Conservation (phyloP, 2,113 vertebrate genomes). For the Columba livia region DNA sequence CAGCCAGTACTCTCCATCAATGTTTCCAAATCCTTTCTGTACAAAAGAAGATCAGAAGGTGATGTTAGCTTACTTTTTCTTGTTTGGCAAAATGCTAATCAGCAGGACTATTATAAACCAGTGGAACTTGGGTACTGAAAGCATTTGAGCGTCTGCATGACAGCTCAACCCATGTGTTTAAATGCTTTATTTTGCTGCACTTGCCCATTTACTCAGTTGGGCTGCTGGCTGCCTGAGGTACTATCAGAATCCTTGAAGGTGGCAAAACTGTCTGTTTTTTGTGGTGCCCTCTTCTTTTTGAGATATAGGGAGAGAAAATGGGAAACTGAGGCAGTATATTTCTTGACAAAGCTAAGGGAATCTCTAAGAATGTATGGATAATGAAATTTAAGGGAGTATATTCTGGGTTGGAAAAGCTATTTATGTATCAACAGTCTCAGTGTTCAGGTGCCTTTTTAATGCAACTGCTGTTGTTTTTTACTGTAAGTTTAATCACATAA, state of each 20-base stretch:
- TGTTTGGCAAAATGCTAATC: neutral
- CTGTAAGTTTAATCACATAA: neutral
- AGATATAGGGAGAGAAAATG: neutral
- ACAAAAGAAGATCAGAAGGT: neutral
- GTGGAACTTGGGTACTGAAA: neutral
- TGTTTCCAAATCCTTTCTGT: constrained; percentile 98
- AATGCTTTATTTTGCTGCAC: neutral
- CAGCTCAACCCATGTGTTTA: neutral
- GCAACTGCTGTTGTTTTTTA: neutral
- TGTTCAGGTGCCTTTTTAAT: neutral
- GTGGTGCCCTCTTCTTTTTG: neutral
- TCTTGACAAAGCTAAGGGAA: neutral
- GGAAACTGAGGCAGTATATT: neutral
- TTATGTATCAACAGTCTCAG: neutral
- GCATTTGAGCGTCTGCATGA: neutral
- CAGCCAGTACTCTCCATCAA: constrained; percentile 95
- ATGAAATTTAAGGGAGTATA: neutral
- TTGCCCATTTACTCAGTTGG: neutral
- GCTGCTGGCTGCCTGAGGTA: neutral
- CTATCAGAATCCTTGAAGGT: neutral
- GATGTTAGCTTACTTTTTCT: neutral
- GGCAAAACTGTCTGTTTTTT: neutral
- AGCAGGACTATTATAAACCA: neutral
- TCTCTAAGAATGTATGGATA: neutral
- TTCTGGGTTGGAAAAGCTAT: neutral